phyloP scores from a whole-genome alignment of 2,113 vertebrate genomes.

The Psophia crepitans region DNA sequence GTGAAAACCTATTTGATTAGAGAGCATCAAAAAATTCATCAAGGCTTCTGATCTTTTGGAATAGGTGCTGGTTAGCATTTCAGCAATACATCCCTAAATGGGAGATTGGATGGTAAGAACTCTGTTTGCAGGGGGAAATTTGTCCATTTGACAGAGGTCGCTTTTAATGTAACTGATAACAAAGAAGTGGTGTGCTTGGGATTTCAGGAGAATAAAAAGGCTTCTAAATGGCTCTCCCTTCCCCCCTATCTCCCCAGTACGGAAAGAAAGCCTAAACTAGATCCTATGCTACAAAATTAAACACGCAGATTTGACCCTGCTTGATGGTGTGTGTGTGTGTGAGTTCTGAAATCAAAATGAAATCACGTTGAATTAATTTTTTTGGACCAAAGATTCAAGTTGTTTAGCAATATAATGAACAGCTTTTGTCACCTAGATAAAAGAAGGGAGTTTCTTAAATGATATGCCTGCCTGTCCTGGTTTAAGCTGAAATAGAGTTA shows the following conservation, averaged over 20 bases:
- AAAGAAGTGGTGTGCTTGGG: not conserved
- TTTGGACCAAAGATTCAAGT: not conserved
- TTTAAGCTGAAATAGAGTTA: too few species aligned
- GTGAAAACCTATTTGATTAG: not conserved
- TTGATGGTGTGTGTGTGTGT: not conserved
- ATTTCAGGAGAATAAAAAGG: not conserved
- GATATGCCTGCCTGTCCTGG: not conserved
- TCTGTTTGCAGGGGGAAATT: not conserved
- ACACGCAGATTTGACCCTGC: not conserved
- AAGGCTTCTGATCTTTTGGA: not conserved
- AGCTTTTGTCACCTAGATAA: not conserved
- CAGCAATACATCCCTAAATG: not conserved
- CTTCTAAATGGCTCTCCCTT: not conserved
- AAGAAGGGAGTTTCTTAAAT: not conserved
- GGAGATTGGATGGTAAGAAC: not conserved
- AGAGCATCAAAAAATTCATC: not conserved
- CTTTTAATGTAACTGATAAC: not conserved
- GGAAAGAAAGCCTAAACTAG: not conserved
- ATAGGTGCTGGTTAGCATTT: not conserved
- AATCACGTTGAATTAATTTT: not conserved
- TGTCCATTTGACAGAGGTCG: not conserved
- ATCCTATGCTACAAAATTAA: not conserved
- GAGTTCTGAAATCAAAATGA: not conserved
- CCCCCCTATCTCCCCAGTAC: accelerated
- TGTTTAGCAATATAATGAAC: not conserved